Evolutionary conservation across 2,888 invertebrate genomes (phyloP), one percentile per base, ranked within the genome.

Genomic region (Serrognathus titanus): DNA sequence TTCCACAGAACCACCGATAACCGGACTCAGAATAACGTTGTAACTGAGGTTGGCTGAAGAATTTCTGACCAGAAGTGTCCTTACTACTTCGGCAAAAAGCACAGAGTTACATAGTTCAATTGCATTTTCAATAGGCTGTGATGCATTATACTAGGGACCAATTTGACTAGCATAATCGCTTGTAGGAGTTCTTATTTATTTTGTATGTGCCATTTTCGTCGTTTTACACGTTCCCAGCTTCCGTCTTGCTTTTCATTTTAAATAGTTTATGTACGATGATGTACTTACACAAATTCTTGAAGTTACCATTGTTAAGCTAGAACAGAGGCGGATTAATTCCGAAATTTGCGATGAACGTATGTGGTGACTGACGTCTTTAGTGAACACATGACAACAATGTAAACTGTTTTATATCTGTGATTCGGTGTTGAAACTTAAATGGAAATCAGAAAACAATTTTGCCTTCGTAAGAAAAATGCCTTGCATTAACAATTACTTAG

Each of bases 1-100:
- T 58, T 55, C 10, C 59, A 74, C 66, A 83, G 82, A 82, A 78
- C 81, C 80, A 70, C 81, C 79, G 79, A 81, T 82, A 76, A 79
- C 78, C 78, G 82, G 82, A 71, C 78, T 82, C 80, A 80, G 80
- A 79, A 82, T 82, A 81, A 82, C 78, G 76, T 79, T 82, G 72
- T 83, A 77, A 81, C 82, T 61, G 78, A 79, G 59, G 80, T 82
- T 66, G 80, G 76, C 48, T 77, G 69, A 76, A 49, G 47, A 57
- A 57, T 50, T 53, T 31, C 39, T 52, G 36, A 46, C 46, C 50
- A 54, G 50, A 58, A 63, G 66, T 66, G 65, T 55, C 63, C 64
- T 66, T 67, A 64, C 37, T 45, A 45, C 37, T 38, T 48, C 48
- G 20, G 24, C 36, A 48, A 20, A 49, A 53, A 53, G 48, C 16